Percentiles rank a stretch among this genome's conserved stretches.
Conservation (phyloP, 1,140 invertebrate genomes). For the Lasioglossum baleicum region DNA sequence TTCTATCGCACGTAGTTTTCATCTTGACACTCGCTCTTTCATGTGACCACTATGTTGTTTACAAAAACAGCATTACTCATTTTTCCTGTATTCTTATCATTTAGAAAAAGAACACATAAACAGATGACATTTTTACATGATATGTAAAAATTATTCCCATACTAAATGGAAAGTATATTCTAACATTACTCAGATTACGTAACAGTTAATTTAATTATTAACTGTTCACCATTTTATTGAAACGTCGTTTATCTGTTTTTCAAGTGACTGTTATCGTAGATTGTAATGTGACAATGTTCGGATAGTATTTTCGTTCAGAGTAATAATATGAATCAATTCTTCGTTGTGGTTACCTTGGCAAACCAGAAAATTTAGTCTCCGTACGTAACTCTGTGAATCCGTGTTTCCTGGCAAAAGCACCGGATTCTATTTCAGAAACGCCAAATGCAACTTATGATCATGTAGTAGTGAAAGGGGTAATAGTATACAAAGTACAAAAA, state of each 20-base stretch:
- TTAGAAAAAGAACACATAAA: too few relatives aligned
- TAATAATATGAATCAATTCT: not conserved
- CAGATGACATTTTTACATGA: too few relatives aligned
- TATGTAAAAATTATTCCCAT: too few relatives aligned
- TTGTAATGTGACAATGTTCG: not conserved
- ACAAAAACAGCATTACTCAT: too few relatives aligned
- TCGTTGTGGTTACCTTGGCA: not conserved
- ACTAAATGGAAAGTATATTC: too few relatives aligned
- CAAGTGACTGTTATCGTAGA: not conserved
- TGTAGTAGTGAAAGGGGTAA: not conserved
- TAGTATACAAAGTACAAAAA: not conserved
- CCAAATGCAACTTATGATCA: not conserved
- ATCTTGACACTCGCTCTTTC: too few relatives aligned
- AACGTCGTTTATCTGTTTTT: too few relatives aligned
- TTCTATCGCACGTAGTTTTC: too few relatives aligned
- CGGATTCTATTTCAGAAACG: not conserved
- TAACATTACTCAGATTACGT: too few relatives aligned
- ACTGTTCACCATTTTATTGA: not conserved
- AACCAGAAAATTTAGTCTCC: not conserved
- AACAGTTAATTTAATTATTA: too few relatives aligned
- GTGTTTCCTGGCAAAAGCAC: constrained; percentile 6
- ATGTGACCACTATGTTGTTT: too few relatives aligned
- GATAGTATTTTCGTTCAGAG: not conserved
- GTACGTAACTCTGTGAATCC: not conserved
- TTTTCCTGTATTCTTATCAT: too few relatives aligned